phyloP scores from a whole-genome alignment of 2,888 invertebrate species.

The Drosophila buzzatii region DNA sequence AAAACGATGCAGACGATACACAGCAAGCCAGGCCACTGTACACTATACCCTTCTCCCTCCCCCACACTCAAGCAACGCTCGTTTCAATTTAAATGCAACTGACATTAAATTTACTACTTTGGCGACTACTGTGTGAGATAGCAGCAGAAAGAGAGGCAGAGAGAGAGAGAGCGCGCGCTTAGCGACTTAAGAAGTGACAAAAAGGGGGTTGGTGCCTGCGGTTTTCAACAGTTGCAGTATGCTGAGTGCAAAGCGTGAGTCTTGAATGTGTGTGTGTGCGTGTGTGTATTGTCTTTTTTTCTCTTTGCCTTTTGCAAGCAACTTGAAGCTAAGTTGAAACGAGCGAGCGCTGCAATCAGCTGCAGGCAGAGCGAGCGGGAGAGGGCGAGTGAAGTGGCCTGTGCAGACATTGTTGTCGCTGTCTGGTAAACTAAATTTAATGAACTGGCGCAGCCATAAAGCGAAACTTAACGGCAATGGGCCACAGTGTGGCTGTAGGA shows the following conservation, averaged over 20 bases:
- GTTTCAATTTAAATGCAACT: conserved; percentile 81
- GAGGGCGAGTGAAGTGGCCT: conserved; percentile 9
- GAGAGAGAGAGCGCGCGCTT: background rate
- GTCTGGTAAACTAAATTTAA: conserved; percentile 79
- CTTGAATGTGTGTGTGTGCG: background rate
- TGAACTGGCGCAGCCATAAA: conserved; percentile 79
- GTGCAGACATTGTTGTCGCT: conserved; percentile 74
- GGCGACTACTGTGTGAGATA: conserved; percentile 58
- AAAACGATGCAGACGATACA: conserved; percentile 1
- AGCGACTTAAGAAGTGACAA: background rate
- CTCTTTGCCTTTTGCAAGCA: conserved; percentile 7
- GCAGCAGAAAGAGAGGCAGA: conserved; percentile 18
- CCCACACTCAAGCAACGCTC: conserved; percentile 21
- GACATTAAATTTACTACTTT: conserved; percentile 82
- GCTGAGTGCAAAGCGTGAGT: background rate
- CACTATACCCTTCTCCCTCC: background rate
- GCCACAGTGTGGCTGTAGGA: background rate
- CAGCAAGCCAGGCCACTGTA: background rate
- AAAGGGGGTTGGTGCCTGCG: conserved; percentile 20
- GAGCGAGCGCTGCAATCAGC: conserved; percentile 19
- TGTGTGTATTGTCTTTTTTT: conserved; percentile 16
- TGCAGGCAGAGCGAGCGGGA: conserved; percentile 8
- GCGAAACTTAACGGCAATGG: conserved; percentile 60
- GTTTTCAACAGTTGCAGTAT: conserved; percentile 25
- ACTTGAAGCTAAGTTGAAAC: conserved; percentile 41